phyloP scores from a whole-genome alignment of 2,888 invertebrate species.

The Timandra comae region DNA sequence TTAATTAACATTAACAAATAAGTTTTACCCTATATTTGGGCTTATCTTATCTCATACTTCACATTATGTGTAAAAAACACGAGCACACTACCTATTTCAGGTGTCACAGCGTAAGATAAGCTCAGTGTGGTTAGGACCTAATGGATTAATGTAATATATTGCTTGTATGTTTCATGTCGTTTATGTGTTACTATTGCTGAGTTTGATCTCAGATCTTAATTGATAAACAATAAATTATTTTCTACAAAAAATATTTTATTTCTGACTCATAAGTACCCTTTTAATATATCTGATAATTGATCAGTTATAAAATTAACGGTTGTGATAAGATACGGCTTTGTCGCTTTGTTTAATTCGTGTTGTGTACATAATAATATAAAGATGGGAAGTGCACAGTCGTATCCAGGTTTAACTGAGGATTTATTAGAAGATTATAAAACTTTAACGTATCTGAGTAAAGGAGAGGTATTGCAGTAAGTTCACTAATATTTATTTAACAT shows the following conservation, averaged over 20 bases:
- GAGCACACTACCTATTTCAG: no score
- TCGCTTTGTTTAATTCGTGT: constrained; percentile 1
- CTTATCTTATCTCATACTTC: no score
- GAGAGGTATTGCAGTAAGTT: constrained; percentile 80
- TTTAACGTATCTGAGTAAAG: constrained; percentile 78
- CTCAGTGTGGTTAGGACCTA: no score
- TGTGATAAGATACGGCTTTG: not conserved
- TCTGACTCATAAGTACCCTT: no score
- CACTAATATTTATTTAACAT: not conserved
- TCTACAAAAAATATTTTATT: constrained; percentile 10
- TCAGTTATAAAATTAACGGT: not conserved
- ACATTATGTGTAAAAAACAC: no score
- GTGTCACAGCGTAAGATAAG: no score
- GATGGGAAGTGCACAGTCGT: constrained; percentile 71
- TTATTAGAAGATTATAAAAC: constrained; percentile 77
- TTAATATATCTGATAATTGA: no score
- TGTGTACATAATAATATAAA: constrained; percentile 3
- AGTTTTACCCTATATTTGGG: no score
- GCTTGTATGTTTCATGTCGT: constrained; percentile 12
- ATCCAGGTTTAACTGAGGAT: constrained; percentile 72
- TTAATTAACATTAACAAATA: constrained; percentile 6
- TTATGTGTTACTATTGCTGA: constrained; percentile 52
- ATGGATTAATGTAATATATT: no score
- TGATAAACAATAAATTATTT: constrained; percentile 61
- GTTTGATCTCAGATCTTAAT: constrained; percentile 56